Conservation (phyloP, 1,140 invertebrate species). For the Ceratosolen fusciceps region DNA sequence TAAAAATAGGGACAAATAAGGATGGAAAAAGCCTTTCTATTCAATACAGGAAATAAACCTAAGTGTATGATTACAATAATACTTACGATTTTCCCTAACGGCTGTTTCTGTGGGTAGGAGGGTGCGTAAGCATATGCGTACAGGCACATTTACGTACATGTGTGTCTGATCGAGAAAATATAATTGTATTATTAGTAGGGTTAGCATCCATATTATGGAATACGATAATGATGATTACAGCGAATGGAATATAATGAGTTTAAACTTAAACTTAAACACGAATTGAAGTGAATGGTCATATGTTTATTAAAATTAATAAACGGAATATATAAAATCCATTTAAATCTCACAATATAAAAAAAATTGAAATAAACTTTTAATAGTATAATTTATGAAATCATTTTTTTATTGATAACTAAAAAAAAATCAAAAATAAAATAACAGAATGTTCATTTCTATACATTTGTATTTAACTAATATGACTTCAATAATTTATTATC, state of each 20-base stretch:
- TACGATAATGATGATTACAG: slow-evolving; percentile 47
- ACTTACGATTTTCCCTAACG: slow-evolving; percentile 61
- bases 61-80: slow-evolving; percentile 72
- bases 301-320: no score
- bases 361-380: no score
- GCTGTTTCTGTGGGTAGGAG: slow-evolving; percentile 55
- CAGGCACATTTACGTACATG: slow-evolving; percentile 8
- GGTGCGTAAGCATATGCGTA: neutral
- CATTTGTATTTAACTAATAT: no score
- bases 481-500: no score
- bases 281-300: no score
- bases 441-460: no score
- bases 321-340: no score
- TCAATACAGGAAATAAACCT: slow-evolving; percentile 70
- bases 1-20: slow-evolving; percentile 23
- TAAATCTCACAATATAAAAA: no score
- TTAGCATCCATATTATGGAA: slow-evolving; percentile 44
- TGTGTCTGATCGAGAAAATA: slow-evolving; percentile 38
- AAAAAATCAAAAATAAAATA: no score
- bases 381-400: no score
- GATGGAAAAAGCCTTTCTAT: slow-evolving; percentile 53
- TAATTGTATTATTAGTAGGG: slow-evolving; percentile 30
- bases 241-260: slow-evolving; percentile 63
- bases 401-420: no score
- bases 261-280: no score